These are phyloP conservation scores for Caenorhabditis sp. DNA, from an alignment of 2,888 invertebrate species.

Conservation along the genomic window DNA sequence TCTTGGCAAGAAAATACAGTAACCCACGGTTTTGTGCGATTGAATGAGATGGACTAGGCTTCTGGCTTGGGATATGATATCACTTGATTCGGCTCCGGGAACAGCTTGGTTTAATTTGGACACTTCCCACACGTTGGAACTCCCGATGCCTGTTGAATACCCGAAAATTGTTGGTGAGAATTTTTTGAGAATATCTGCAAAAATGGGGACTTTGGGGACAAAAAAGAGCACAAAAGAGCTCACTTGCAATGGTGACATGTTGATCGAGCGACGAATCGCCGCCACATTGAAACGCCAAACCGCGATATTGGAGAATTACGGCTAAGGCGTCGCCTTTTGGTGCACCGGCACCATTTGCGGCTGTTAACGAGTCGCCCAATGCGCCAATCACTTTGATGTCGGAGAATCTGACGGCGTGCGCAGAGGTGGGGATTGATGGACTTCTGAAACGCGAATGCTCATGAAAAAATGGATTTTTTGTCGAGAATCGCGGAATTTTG, in stretches of 20 bases:
- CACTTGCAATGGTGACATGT: slow-evolving; percentile 60
- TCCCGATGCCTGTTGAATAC: slow-evolving; percentile 55
- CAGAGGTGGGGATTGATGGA: slow-evolving; percentile 72
- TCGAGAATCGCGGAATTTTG: no score
- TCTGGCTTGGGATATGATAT: slow-evolving; percentile 52
- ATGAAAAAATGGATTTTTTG: no score
- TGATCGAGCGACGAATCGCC: slow-evolving; percentile 52
- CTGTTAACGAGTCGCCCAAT: slow-evolving; percentile 59
- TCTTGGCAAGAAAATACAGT: background rate
- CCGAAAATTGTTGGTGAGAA: slow-evolving; percentile 79
- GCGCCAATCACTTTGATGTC: slow-evolving; percentile 60
- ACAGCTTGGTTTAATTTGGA: slow-evolving; percentile 56
- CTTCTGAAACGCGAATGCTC: no score
- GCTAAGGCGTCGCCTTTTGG: slow-evolving; percentile 51
- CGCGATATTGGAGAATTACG: slow-evolving; percentile 60
- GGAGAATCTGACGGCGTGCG: slow-evolving; percentile 49
- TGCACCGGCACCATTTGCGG: slow-evolving; percentile 63
- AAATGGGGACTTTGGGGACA: background rate
- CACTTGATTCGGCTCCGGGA: slow-evolving; percentile 57
- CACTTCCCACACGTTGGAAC: slow-evolving; percentile 59
- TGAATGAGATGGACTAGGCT: slow-evolving; percentile 53
- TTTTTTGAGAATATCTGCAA: slow-evolving; percentile 78
- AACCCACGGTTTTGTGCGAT: slow-evolving; percentile 42
- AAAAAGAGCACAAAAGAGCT: background rate
- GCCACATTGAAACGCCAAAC: slow-evolving; percentile 59